Base-by-base conservation (phyloP, 2,113 vertebrate genomes). In the Euleptes europaea region DNA sequence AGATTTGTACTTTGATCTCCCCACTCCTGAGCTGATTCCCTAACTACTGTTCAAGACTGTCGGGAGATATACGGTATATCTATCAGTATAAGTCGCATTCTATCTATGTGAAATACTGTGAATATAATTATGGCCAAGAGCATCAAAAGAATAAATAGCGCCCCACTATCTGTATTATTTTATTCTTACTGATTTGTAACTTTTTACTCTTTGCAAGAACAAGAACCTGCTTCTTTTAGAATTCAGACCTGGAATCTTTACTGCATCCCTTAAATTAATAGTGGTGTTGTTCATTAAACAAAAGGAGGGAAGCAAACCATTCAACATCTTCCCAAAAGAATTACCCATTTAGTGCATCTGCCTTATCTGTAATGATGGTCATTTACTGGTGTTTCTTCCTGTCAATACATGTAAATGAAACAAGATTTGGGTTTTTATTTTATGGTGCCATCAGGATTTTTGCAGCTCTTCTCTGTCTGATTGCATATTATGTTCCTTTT, bases 241-340 rank as follows among this genome's bases (percentile, higher is more conserved):
- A 70, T 51, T 77, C 63, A 13, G 13, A 85, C 60, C 78, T 76
- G 72, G 40, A 82, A 51, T 92, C 84, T 84, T 86, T 90, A 47
- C 5, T 93, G 85, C 42, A 90, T 87, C 89, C 88, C 91, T 94
- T 91, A 91, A 66, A 42, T 90, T 91, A 91, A 92, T 89, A 92
- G 9, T 79, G 40, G 60, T 49, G 7, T 31, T 21, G 67, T 86
- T 92, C 47, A 82, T 83, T 90, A 88, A 85, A 90, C 82, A 85
- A 47, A 89, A 85, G 80, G 31, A 21, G 54, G 2, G 88, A 40
- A 65, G 42, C 38, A 78, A 70, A 87, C 84, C 82, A 84, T 87
- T 83, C 81, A 78, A 84, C 26, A 57, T 44, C 33, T 75, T 81
- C 84, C 73, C 80, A 51, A 49, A 57, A 54, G 72, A 71, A 79